Evolutionary conservation across 2,113 vertebrate genomes (phyloP).

Genomic region (Pica pica): DNA sequence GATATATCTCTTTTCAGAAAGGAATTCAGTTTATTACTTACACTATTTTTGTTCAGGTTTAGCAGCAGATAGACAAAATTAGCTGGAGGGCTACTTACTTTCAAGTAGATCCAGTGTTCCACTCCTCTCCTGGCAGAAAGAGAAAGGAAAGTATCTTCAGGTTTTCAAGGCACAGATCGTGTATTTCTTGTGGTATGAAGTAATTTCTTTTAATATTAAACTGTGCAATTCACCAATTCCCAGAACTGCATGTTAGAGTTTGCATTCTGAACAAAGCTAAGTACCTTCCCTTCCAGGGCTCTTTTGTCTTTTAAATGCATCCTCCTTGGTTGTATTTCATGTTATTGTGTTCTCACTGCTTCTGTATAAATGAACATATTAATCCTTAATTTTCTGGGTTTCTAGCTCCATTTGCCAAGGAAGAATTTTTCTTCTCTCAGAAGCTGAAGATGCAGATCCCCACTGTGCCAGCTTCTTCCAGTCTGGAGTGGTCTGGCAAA

Average conservation of each 20-base stretch:
- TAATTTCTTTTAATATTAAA: conserved; percentile 25
- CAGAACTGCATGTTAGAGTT: conserved; percentile 23
- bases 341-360: conserved; percentile 26
- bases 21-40: neutral
- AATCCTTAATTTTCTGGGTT: conserved; percentile 55
- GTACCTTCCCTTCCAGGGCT: neutral
- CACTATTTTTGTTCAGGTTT: neutral
- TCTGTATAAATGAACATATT: conserved; percentile 60
- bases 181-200: conserved; percentile 35
- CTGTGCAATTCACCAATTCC: conserved; percentile 11
- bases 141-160: neutral
- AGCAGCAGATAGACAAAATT: neutral
- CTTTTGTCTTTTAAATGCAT: conserved; percentile 45
- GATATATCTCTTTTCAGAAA: neutral
- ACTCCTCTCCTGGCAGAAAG: neutral
- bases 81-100: neutral
- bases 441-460: conserved; percentile 36
- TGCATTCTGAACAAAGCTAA: conserved; percentile 45
- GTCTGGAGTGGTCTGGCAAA: conserved; percentile 14
- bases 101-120: neutral
- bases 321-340: conserved; percentile 20
- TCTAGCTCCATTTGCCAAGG: conserved; percentile 32
- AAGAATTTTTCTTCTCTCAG: conserved; percentile 22
- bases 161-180: neutral
- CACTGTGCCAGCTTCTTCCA: neutral